These are phyloP conservation scores for Macrosoma leucophasiata DNA, from an alignment of 2,888 invertebrate species.

Conservation along the genomic window DNA sequence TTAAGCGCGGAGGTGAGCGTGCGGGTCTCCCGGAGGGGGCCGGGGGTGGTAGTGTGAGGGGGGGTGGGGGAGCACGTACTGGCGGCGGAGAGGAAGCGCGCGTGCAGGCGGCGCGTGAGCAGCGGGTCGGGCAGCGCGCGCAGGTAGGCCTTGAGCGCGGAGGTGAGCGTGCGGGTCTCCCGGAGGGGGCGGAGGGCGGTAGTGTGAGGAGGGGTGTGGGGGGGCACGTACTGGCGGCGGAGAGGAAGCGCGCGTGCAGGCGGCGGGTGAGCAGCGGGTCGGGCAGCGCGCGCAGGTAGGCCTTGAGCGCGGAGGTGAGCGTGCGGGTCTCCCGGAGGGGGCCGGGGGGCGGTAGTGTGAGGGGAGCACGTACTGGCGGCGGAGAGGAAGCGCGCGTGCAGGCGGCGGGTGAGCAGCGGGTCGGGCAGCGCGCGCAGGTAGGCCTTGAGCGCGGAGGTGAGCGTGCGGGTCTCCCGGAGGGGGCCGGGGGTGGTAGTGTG, in stretches of 20 bases:
- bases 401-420: constrained; percentile 95
- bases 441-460: constrained; percentile 97
- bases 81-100: constrained; percentile 93
- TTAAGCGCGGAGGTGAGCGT: constrained; percentile 98
- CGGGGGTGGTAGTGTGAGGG: too few species aligned
- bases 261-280: constrained; percentile 97
- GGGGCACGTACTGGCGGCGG: constrained; percentile 86
- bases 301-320: constrained; percentile 97
- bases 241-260: constrained; percentile 92
- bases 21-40: constrained; percentile 98
- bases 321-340: constrained; percentile 91
- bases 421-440: constrained; percentile 96
- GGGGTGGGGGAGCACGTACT: constrained; percentile 72
- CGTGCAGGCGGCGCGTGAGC: constrained; percentile 94
- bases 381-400: constrained; percentile 92
- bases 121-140: constrained; percentile 96
- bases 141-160: constrained; percentile 96
- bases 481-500: too few species aligned
- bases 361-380: constrained; percentile 84
- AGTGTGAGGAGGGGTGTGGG: background rate
- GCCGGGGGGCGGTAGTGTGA: constrained; percentile 1
- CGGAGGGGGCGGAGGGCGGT: constrained; percentile 36
- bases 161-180: constrained; percentile 98
- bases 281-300: constrained; percentile 93
- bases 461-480: constrained; percentile 96